These are phyloP conservation scores for Macrotrachela quadricornifera DNA, from an alignment of 1,140 invertebrate genomes.

Conservation along the genomic window DNA sequence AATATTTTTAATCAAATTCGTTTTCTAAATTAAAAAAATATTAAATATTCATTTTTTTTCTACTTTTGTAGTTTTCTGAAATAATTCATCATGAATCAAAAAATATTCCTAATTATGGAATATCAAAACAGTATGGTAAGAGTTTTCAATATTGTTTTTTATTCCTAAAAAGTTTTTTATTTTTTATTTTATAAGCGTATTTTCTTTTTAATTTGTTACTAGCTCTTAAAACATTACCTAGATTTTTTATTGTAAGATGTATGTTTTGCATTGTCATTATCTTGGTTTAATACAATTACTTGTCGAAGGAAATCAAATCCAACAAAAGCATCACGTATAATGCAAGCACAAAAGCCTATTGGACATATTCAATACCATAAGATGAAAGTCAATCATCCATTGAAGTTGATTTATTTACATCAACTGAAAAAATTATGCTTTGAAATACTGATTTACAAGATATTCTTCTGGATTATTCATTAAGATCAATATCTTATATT, in stretches of 20 bases:
- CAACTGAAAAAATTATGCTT: constrained; percentile 99
- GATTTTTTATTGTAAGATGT: too few species aligned
- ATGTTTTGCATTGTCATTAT: constrained; percentile 76
- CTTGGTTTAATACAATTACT: constrained; percentile 92
- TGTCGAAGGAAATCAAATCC: constrained; percentile 70
- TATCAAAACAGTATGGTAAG: constrained; percentile 16
- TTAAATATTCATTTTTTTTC: too few species aligned
- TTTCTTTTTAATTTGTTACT: constrained; percentile 15
- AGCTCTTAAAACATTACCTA: too few species aligned
- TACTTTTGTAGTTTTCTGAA: too few species aligned
- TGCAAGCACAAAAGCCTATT: constrained; percentile 96
- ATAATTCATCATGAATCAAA: constrained; percentile 3
- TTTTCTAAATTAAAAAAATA: too few species aligned
- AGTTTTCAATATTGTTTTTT: background rate
- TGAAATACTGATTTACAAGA: constrained; percentile 87
- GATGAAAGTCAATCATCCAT: constrained; percentile 95
- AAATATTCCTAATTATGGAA: constrained; percentile 15
- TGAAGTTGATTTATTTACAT: constrained; percentile 96
- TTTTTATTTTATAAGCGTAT: constrained; percentile 48
- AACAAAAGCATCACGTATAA: constrained; percentile 92
- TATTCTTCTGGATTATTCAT: too few species aligned
- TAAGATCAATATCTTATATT: too few species aligned
- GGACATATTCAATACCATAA: constrained; percentile 94
- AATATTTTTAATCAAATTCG: too few species aligned
- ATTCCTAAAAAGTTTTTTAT: constrained; percentile 34